Evolutionary conservation across 2,888 invertebrate species (phyloP).

Genomic region (Oligia latruncula): DNA sequence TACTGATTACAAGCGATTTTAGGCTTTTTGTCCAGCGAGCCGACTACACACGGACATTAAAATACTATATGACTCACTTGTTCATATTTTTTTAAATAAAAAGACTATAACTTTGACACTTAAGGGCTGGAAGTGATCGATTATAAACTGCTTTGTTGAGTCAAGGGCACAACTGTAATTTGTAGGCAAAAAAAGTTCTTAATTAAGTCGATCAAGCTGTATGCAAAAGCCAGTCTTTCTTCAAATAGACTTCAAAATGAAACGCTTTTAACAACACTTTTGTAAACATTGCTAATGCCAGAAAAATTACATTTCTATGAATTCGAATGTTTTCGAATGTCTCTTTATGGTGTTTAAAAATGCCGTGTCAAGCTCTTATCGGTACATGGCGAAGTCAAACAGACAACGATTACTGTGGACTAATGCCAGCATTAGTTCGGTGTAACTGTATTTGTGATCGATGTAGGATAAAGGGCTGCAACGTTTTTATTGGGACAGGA

Average conservation of each 20-base stretch:
- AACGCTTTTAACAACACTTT: background rate
- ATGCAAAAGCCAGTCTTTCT: conserved; percentile 4
- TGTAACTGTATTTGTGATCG: conserved; percentile 61
- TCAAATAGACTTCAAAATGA: conserved; percentile 9
- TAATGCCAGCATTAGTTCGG: conserved; percentile 52
- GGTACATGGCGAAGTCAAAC: conserved; percentile 50
- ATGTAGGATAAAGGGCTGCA: conserved; percentile 54
- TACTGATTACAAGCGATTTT: conserved; percentile 85
- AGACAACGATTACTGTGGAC: conserved; percentile 44
- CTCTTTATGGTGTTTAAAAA: conserved; percentile 42
- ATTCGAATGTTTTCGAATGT: conserved; percentile 55
- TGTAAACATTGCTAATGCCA: conserved; percentile 21
- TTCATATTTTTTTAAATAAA: conserved; percentile 10
- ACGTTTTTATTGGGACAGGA: conserved; percentile 59
- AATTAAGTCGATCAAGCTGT: background rate
- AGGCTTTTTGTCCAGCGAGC: conserved; percentile 76
- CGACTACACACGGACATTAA: conserved; percentile 49
- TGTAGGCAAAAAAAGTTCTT: conserved; percentile 8
- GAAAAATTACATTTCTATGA: conserved; percentile 46
- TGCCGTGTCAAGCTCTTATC: conserved; percentile 42
- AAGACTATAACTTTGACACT: conserved; percentile 23
- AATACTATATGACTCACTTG: conserved; percentile 54
- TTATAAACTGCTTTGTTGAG: conserved; percentile 25
- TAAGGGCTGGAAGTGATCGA: conserved; percentile 34
- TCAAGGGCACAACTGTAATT: conserved; percentile 24